Evolutionary conservation across 2,888 invertebrate species (phyloP), one percentile per base, ranked within the genome.

Genomic region (Morinoia aosen): DNA sequence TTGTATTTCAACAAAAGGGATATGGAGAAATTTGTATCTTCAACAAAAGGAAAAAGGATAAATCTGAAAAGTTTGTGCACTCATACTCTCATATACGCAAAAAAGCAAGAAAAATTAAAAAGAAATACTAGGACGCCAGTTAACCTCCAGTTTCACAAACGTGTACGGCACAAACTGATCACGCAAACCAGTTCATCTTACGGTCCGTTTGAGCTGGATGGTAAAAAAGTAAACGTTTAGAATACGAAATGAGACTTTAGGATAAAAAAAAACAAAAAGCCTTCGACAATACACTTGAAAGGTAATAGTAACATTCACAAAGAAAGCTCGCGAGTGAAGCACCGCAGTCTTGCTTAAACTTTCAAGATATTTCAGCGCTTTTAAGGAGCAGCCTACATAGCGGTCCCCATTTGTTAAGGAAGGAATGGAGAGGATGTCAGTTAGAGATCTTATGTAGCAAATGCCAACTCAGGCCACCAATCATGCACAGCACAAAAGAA

Each of bases 401-500:
- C 76, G 33, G 33, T 76, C 25, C 76, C 76, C 76, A 33, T 76
- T 76, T 33, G 76, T 76, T 76, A 16, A 76, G 76, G 25, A 76
- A 76, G 76, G 25, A 76, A 16, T 76, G 76, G 8, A 33, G 8
- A 76, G 76, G 33, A 76, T 7, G 25, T 25, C 76, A 76, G 76
- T 16, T 76, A 2, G 19, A 61, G 61, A 76, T 76, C 76, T 19
- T 33, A 76, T 33, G 25, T 33, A 33, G 76, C 10, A 76, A 76
- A 76, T 33, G 33, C 76, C 76, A 76, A 76, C 76, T 25, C 10
- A 16, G 76, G 8, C 76, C 0, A 33, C 76, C 76, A 76, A 76
- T 76, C 76, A 76, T 76, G 76, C 25, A 76, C 25, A 76, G 76
- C 76, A 76, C 76, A 76, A 76, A 76, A 76, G 76, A 76, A 76